Evolutionary conservation across 2,113 vertebrate species (phyloP), one percentile per base, ranked within the genome.

Genomic region (Percina caprodes): DNA sequence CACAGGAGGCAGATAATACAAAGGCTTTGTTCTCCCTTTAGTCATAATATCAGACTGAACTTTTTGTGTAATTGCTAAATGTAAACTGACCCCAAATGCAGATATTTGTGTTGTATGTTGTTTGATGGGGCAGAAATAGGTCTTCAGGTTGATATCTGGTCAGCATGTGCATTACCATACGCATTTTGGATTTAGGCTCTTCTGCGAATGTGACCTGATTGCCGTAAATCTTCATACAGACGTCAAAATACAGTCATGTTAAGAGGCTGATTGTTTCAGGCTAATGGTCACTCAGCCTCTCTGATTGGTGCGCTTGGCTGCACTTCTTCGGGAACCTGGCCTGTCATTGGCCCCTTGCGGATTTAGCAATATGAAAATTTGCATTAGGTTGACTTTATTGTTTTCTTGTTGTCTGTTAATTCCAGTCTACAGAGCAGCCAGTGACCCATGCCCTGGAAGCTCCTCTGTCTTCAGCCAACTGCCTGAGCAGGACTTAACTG

Each of bases 371-470:
- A 92, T 91, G 92, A 92, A 93, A 88, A 95, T 94, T 94, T 94
- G 93, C 93, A 95, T 95, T 92, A 65, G 89, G 88, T 91, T 88
- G 90, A 93, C 91, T 94, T 94, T 92, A 93, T 93, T 92, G 93
- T 94, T 94, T 94, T 93, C 85, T 92, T 92, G 90, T 94, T 94
- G 94, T 95, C 87, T 89, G 94, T 95, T 96, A 95, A 95, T 96
- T 95, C 94, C 95, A 95, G 94, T 95, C 94, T 95, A 61, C 92
- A 88, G 93, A 94, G 93, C 90, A 94, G 93, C 91, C 94, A 91
- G 80, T 95, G 94, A 95, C 93, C 95, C 94, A 93, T 94, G 91
- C n/a, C 86, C 88, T 72, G 70, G 49, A 77, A 88, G 73, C 79
- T 86, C 80, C 74, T 84, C 77, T 48, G 77, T 83, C 77, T 88